A percentile compares a stretch with the other conserved stretches of the same genome.
These are phyloP conservation scores for Pseudocheirus occidentalis DNA, from an alignment of 2,797 vertebrate species.

Conservation along the genomic window DNA sequence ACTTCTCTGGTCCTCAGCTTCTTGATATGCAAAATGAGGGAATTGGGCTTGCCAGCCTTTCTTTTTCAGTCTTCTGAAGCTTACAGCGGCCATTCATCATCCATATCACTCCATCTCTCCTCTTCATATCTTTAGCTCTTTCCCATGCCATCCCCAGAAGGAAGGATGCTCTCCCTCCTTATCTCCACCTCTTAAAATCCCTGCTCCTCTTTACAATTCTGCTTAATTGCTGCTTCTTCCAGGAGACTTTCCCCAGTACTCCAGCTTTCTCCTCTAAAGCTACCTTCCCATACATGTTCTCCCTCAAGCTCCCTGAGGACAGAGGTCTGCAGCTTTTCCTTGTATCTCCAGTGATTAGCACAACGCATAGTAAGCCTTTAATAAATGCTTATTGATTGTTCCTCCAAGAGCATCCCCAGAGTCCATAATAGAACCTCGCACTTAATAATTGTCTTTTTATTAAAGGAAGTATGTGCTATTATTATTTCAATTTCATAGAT, in stretches of 20 bases:
- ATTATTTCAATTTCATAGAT: neutral
- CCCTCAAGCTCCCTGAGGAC: neutral
- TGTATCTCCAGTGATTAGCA: neutral
- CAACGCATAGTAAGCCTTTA: neutral
- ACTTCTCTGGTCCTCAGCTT: neutral
- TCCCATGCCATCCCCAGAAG: neutral
- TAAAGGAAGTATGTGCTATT: neutral
- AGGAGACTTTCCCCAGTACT: neutral
- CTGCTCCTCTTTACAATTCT: neutral
- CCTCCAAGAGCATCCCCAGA: neutral
- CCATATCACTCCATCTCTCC: slow-evolving; percentile 1
- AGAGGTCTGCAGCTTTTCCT: neutral
- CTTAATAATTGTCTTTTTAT: neutral
- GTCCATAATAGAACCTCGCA: neutral
- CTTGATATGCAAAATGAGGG: neutral
- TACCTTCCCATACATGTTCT: neutral
- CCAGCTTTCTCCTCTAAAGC: neutral
- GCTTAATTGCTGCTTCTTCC: neutral
- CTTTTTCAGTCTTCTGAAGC: neutral
- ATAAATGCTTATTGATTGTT: neutral
- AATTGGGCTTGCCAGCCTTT: neutral
- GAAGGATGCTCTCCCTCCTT: neutral
- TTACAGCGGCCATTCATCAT: neutral
- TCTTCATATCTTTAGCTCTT: neutral
- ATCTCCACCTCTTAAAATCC: neutral